Evolutionary conservation across 2,888 invertebrate genomes (phyloP).

Genomic region (Lasius platythorax): DNA sequence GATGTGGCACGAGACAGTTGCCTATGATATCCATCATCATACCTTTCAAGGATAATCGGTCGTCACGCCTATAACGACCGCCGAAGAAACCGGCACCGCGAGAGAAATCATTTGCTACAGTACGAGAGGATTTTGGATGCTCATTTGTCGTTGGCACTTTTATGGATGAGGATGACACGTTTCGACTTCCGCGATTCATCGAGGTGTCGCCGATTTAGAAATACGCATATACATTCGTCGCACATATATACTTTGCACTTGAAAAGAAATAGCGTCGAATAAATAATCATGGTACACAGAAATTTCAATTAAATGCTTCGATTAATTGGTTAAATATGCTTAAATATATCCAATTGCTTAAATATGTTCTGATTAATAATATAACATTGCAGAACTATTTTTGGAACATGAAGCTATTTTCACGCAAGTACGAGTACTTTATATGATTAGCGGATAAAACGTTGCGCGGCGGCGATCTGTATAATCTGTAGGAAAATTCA

Average conservation of each 20-base stretch:
- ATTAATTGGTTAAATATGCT: not conserved
- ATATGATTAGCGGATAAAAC: not conserved
- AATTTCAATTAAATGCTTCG: not conserved
- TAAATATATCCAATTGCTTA: not conserved
- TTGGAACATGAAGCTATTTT: not conserved
- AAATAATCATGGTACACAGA: not conserved
- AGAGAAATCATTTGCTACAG: slow-evolving; percentile 41
- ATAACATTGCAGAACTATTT: not conserved
- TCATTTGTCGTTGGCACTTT: slow-evolving; percentile 43
- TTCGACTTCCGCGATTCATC: slow-evolving; percentile 27
- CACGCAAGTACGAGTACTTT: not conserved
- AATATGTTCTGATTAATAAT: not conserved
- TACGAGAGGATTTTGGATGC: slow-evolving; percentile 22
- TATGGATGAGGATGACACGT: slow-evolving; percentile 20
- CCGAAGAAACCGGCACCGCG: slow-evolving; percentile 51
- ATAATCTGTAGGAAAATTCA: slow-evolving; percentile 44
- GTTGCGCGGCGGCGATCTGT: not conserved
- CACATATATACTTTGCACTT: not conserved
- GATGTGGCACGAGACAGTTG: slow-evolving; percentile 81
- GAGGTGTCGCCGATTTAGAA: not conserved
- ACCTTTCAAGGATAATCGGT: slow-evolving; percentile 80
- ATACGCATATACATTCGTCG: not conserved
- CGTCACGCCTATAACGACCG: slow-evolving; percentile 80
- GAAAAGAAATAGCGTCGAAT: not conserved
- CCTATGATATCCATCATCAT: slow-evolving; percentile 83